Conservation (phyloP, 1,140 invertebrate species). For the Cotesia chilonis region DNA sequence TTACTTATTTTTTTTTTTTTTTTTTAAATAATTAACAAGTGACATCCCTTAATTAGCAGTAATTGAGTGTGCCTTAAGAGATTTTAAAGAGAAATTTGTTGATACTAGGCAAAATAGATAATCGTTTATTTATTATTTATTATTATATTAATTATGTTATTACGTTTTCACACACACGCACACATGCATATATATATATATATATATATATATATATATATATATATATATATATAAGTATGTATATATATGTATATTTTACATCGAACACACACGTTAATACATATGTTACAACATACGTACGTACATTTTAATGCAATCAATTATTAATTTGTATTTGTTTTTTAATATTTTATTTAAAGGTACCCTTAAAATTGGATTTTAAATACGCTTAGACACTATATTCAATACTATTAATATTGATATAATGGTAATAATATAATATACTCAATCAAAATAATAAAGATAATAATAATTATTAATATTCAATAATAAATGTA, state of each 20-base stretch:
- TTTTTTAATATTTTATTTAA: slow-evolving; percentile 47
- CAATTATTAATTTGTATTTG: slow-evolving; percentile 26
- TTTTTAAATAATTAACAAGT: slow-evolving; percentile 23
- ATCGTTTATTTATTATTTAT: slow-evolving; percentile 47
- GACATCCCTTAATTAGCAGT: slow-evolving; percentile 16
- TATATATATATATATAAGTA: slow-evolving; percentile 45
- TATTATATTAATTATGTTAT: slow-evolving; percentile 16
- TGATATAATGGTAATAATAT: slow-evolving; percentile 55
- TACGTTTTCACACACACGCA: slow-evolving; percentile 46
- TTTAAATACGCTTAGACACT: slow-evolving; percentile 61
- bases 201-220: no score
- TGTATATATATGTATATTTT: no score
- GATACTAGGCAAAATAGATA: slow-evolving; percentile 64
- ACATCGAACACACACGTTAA: slow-evolving; percentile 53
- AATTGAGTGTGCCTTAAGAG: slow-evolving; percentile 42
- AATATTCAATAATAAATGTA: slow-evolving; percentile 45
- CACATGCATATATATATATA: slow-evolving; percentile 48
- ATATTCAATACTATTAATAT: slow-evolving; percentile 56
- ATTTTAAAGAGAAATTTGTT: slow-evolving; percentile 59
- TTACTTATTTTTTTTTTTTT: slow-evolving; percentile 17
- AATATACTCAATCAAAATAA: slow-evolving; percentile 48
- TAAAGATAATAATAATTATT: slow-evolving; percentile 48
- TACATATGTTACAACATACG: slow-evolving; percentile 51
- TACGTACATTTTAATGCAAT: slow-evolving; percentile 51
- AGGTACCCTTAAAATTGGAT: slow-evolving; percentile 61